Percentiles rank a stretch among this genome's conserved stretches.
phyloP scores from a whole-genome alignment of 2,888 invertebrate species.

The Agrotis puta region DNA sequence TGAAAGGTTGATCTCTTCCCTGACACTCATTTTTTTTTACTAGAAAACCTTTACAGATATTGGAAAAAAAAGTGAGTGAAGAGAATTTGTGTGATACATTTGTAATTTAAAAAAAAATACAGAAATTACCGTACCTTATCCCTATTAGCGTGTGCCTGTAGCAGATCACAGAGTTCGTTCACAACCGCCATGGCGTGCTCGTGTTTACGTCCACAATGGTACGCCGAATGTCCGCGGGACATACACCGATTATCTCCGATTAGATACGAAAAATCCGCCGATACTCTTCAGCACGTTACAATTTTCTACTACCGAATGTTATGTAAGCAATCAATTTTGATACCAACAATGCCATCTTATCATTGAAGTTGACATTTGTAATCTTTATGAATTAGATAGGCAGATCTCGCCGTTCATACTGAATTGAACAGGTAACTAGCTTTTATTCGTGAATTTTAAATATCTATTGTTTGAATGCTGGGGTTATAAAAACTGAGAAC shows the following conservation, averaged over 20 bases:
- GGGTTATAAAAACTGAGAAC: slow-evolving; percentile 1
- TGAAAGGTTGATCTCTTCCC: too few species aligned
- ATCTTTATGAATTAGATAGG: slow-evolving; percentile 52
- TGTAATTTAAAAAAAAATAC: not conserved
- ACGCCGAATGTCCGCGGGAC: slow-evolving; percentile 18
- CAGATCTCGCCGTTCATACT: slow-evolving; percentile 12
- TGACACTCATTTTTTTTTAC: too few species aligned
- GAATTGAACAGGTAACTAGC: slow-evolving; percentile 8
- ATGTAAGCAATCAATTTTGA: slow-evolving; percentile 52
- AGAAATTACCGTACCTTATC: slow-evolving; percentile 92
- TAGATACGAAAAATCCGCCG: slow-evolving; percentile 42
- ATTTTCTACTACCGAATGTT: slow-evolving; percentile 43
- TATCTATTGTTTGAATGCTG: not conserved
- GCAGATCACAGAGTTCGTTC: slow-evolving; percentile 91
- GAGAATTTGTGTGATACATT: too few species aligned
- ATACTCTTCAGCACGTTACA: slow-evolving; percentile 16
- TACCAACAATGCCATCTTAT: slow-evolving; percentile 45
- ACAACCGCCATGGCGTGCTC: slow-evolving; percentile 74
- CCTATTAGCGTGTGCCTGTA: slow-evolving; percentile 94
- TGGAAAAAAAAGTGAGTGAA: too few species aligned
- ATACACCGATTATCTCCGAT: slow-evolving; percentile 40
- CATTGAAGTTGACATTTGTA: slow-evolving; percentile 49
- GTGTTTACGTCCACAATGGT: slow-evolving; percentile 53
- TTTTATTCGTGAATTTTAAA: slow-evolving; percentile 3
- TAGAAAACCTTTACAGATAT: too few species aligned